Base-by-base conservation (phyloP, 2,797 vertebrate genomes). In the Otus scops region DNA sequence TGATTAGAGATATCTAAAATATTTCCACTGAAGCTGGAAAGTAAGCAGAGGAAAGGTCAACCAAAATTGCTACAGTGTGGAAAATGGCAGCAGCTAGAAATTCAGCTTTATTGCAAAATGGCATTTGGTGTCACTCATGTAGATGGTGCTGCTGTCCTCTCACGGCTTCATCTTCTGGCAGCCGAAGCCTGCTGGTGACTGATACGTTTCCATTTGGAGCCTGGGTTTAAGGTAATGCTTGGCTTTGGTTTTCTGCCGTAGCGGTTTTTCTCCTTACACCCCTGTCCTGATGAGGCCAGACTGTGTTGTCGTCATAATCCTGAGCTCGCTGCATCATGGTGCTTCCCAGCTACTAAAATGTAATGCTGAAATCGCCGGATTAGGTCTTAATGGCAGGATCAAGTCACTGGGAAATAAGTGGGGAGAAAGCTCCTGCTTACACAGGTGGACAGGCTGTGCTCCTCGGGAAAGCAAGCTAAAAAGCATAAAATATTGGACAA, bases 301-400 rank as follows among this genome's bases (percentile, higher is more conserved):
- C 85, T 57, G 69, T 0, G 10, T 56, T 22, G 6, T 76, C 13
- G 3, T 94, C 82, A 84, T 97, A 95, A 97, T 94, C 94, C 90
- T 2, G 3, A 81, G 74, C 93, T 88, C 36, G 70, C 92, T 74
- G 67, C 79, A 11, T 11, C 2, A 6, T 4, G 0, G 21, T 81
- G 67, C 81, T 92, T 91, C 86, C 87, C 77, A 79, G 77, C 43
- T 2, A 0, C 78, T 92, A 10, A 85, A 94, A 34, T 11, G 16
- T 34, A 27, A 11, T 1, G 4, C 91, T 78, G 64, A 82, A 95
- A 94, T 91, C 50, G 0, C 32, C 0, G 23, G 96, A 96, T 97
- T 97, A 97, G 71, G 56, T 69, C 61, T 79, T 97, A 97, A 97
- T 95, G 87, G 94, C 68, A 92, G 78, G 92, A 96, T 96, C 92